Conservation (phyloP, 1,140 invertebrate species). For the Vollenhovia emeryi region DNA sequence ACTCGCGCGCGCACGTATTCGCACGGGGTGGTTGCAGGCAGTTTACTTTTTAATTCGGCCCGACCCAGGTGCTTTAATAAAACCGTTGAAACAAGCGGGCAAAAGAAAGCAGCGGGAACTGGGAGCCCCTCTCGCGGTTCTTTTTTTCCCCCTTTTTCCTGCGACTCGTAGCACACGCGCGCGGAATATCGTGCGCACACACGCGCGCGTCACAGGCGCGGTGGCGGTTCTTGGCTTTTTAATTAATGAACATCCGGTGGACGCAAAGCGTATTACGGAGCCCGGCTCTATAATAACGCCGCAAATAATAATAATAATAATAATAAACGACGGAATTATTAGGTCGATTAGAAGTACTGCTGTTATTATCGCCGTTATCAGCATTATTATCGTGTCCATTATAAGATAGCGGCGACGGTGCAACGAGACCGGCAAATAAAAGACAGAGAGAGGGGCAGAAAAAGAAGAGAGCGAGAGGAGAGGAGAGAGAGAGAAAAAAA, state of each 20-base stretch:
- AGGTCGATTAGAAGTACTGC: constrained; percentile 31
- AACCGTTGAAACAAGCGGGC: constrained; percentile 77
- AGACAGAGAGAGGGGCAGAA: background rate
- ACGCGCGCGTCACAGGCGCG: constrained; percentile 25
- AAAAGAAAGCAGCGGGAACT: constrained; percentile 32
- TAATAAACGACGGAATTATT: constrained; percentile 36
- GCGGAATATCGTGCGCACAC: constrained; percentile 30
- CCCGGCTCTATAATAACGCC: constrained; percentile 35
- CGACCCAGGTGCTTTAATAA: constrained; percentile 80
- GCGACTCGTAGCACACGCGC: constrained; percentile 25
- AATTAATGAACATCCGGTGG: constrained; percentile 81
- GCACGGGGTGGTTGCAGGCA: constrained; percentile 64
- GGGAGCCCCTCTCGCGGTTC: background rate
- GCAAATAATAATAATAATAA: constrained; percentile 63
- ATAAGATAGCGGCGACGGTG: constrained; percentile 10
- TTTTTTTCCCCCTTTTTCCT: background rate
- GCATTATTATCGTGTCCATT: constrained; percentile 21
- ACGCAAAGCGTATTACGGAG: constrained; percentile 26
- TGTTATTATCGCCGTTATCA: constrained; percentile 26
- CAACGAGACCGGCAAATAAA: constrained; percentile 35
- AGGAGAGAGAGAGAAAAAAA: background rate
- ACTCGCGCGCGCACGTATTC: background rate
- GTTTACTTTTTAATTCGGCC: constrained; percentile 82
- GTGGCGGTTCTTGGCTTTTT: constrained; percentile 75
- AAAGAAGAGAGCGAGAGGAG: background rate